These are phyloP conservation scores for Hoplodrina blanda DNA, from an alignment of 2,888 invertebrate species.

Conservation along the genomic window DNA sequence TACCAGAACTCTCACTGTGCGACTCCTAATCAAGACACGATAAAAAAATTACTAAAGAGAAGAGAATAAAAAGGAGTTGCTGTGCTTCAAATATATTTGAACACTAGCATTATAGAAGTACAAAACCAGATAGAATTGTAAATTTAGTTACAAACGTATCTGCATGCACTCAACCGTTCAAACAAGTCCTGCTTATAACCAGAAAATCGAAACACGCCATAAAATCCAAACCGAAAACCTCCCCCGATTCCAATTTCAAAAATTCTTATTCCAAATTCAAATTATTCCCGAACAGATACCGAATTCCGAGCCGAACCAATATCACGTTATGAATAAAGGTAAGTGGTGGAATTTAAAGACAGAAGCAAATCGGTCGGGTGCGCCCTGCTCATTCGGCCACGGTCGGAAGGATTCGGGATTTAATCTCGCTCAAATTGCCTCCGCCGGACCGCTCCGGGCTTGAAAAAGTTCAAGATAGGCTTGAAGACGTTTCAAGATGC, in stretches of 20 bases:
- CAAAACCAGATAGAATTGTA: slow-evolving; percentile 6
- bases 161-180: background rate
- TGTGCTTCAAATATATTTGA: background rate
- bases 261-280: slow-evolving; percentile 68
- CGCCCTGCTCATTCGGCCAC: slow-evolving; percentile 65
- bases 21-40: no score
- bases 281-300: slow-evolving; percentile 67
- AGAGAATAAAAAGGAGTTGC: background rate
- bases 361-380: slow-evolving; percentile 63
- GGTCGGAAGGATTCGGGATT: slow-evolving; percentile 72
- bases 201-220: slow-evolving; percentile 55
- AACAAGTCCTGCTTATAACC: slow-evolving; percentile 15
- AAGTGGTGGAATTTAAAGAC: slow-evolving; percentile 66
- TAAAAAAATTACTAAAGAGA: no score
- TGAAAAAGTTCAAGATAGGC: slow-evolving; percentile 68
- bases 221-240: slow-evolving; percentile 49
- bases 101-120: background rate
- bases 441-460: slow-evolving; percentile 66
- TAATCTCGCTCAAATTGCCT: slow-evolving; percentile 79
- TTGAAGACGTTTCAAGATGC: slow-evolving; percentile 68
- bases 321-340: slow-evolving; percentile 73
- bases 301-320: slow-evolving; percentile 66
- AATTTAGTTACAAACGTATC: slow-evolving; percentile 10
- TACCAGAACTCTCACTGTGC: no score
- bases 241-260: slow-evolving; percentile 59